Evolutionary conservation across 2,113 vertebrate species (phyloP).

Genomic region (Gopherus evgoodei): DNA sequence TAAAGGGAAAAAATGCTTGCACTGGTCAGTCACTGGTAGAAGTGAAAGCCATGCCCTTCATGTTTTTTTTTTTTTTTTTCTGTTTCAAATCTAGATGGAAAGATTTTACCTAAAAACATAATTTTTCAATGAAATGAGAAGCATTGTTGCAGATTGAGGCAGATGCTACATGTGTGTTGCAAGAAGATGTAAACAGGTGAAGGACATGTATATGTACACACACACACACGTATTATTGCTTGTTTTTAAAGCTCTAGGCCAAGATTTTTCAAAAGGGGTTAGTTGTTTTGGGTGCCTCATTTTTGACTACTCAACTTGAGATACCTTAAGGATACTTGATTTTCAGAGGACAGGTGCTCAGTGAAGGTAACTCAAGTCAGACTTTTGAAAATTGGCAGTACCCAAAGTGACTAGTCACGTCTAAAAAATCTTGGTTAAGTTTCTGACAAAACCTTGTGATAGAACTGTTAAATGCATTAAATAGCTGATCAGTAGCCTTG

Average conservation of each 20-base stretch:
- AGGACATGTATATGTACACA: neutral
- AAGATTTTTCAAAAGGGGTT: neutral
- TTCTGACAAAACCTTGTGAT: rapidly evolving
- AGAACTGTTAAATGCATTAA: neutral
- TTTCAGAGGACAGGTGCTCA: neutral
- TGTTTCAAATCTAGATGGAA: neutral
- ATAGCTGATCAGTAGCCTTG: rapidly evolving
- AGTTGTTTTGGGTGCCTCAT: rapidly evolving
- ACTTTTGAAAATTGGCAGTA: neutral
- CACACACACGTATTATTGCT: rapidly evolving
- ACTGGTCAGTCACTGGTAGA: neutral
- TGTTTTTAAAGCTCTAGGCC: neutral
- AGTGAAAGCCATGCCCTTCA: neutral
- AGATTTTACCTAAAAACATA: neutral
- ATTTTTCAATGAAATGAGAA: neutral
- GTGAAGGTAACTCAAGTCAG: neutral
- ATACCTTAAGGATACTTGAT: neutral
- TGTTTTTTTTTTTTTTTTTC: rapidly evolving
- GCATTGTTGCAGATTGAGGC: rapidly evolving
- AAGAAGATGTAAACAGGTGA: neutral
- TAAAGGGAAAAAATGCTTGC: neutral
- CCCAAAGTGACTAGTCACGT: constrained; percentile 14
- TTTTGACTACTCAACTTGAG: neutral
- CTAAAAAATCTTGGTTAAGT: neutral
- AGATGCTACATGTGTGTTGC: neutral